Evolutionary conservation across 2,113 vertebrate species (phyloP), one percentile per base, ranked within the genome.

Genomic region (Notarius lentiginosus): DNA sequence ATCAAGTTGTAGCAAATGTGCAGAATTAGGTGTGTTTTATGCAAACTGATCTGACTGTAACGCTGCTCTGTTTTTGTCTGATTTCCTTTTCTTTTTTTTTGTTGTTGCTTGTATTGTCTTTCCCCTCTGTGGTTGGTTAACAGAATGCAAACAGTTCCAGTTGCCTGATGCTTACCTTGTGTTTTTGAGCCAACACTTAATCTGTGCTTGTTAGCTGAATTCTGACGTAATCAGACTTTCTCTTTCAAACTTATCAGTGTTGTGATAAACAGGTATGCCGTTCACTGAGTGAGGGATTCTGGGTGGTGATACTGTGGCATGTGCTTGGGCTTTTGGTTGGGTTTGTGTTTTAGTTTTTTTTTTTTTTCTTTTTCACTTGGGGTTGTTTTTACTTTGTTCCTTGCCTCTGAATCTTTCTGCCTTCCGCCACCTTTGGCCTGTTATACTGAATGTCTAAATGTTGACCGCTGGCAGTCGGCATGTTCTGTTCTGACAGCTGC

Each of bases 31-130:
- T 53, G n/a, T 58, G 11, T 65, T 27, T 65, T 27, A 17, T 56
- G 4, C 18, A 51, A 79, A 0, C 73, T 63, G 88, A 66, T 93
- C 93, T 94, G 93, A 93, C 93, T 93, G 92, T 92, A 91, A 91
- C 88, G 58, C 58, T 56, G 86, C 66, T 68, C 84, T 56, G 20
- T 70, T 55, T 55, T 73, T 27, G 8, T 70, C 47, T 10, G 10
- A 30, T 61, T 86, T 41, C 49, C 30, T 73, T 65, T 27, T 65
- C 9, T 75, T 82, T 73, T 5, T 7, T 63, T 41, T 5, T 12
- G 34, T 66, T 76, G 70, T 83, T 53, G 68, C 63, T 72, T 41
- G 79, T 53, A 9, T 83, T 53, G 15, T 27, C 15, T 83, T 11
- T 30, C 9, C 8, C 49, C 10, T 53, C 49, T 68, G 41, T 53